Evolutionary conservation across 1,140 invertebrate species (phyloP).

Genomic region (Mylabris phalerata): DNA sequence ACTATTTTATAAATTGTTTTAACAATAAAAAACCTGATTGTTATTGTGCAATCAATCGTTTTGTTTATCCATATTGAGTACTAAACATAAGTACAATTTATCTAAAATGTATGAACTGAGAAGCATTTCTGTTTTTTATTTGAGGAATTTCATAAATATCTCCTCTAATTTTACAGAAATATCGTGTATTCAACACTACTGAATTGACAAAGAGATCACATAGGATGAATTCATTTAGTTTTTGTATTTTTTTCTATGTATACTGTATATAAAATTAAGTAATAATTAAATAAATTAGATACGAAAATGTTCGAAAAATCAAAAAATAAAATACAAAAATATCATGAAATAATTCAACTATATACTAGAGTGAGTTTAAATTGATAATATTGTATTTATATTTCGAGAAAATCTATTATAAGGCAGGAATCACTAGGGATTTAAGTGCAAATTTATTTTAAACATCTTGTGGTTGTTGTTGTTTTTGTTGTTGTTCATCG

Average conservation of each 20-base stretch:
- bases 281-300: slow-evolving; percentile 10
- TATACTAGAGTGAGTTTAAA: slow-evolving; percentile 2
- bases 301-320: not conserved
- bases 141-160: no score
- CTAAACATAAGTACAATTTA: no score
- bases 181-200: not conserved
- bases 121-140: not conserved
- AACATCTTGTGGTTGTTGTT: slow-evolving; percentile 4
- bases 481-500: not conserved
- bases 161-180: no score
- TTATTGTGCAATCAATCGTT: no score
- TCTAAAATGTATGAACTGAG: no score
- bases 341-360: slow-evolving; percentile 2
- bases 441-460: slow-evolving; percentile 12
- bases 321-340: not conserved
- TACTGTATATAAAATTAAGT: not conserved
- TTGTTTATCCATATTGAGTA: no score
- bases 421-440: slow-evolving; percentile 15
- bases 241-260: no score
- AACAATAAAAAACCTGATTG: no score
- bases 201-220: slow-evolving; percentile 18
- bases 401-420: slow-evolving; percentile 6
- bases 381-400: not conserved
- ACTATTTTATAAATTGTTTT: no score
- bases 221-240: not conserved